These are phyloP conservation scores for Drosophila lacertosa DNA, from an alignment of 1,140 invertebrate genomes.

Conservation along the genomic window DNA sequence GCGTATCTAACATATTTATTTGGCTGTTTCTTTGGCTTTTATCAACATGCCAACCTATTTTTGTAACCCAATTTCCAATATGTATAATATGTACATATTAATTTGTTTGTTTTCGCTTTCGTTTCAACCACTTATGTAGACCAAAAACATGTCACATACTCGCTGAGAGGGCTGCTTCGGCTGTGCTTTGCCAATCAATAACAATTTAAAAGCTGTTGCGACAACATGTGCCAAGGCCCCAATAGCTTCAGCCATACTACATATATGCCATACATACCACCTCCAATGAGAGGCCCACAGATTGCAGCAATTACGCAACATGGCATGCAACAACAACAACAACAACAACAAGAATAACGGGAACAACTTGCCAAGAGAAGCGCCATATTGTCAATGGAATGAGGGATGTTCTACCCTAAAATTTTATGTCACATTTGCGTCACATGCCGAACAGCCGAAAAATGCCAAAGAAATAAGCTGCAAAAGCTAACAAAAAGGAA, in stretches of 20 bases:
- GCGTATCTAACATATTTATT: slow-evolving; percentile 15
- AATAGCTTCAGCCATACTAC: slow-evolving; percentile 27
- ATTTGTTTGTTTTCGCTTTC: slow-evolving; percentile 69
- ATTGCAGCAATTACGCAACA: slow-evolving; percentile 80
- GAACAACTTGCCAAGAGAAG: slow-evolving; percentile 56
- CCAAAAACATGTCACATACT: slow-evolving; percentile 61
- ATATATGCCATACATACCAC: slow-evolving; percentile 26
- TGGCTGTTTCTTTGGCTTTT: slow-evolving; percentile 20
- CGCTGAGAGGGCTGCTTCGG: slow-evolving; percentile 33
- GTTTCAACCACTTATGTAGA: slow-evolving; percentile 38
- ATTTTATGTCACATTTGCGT: slow-evolving; percentile 79
- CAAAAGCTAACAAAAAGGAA: slow-evolving; percentile 54
- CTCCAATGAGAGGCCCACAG: slow-evolving; percentile 53
- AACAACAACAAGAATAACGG: slow-evolving; percentile 8
- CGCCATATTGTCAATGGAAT: slow-evolving; percentile 61
- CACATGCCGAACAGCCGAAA: slow-evolving; percentile 67
- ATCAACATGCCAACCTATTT: slow-evolving; percentile 47
- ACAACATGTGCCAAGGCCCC: slow-evolving; percentile 66
- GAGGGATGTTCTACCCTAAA: slow-evolving; percentile 49
- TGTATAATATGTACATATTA: slow-evolving; percentile 51
- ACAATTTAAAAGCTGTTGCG: slow-evolving; percentile 79
- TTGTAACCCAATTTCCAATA: slow-evolving; percentile 65
- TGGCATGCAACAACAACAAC: slow-evolving; percentile 54
- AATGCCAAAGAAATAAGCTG: slow-evolving; percentile 79
- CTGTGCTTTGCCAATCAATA: slow-evolving; percentile 64